Base-by-base conservation (phyloP, 2,113 vertebrate species). In the Aldabrachelys gigantea region DNA sequence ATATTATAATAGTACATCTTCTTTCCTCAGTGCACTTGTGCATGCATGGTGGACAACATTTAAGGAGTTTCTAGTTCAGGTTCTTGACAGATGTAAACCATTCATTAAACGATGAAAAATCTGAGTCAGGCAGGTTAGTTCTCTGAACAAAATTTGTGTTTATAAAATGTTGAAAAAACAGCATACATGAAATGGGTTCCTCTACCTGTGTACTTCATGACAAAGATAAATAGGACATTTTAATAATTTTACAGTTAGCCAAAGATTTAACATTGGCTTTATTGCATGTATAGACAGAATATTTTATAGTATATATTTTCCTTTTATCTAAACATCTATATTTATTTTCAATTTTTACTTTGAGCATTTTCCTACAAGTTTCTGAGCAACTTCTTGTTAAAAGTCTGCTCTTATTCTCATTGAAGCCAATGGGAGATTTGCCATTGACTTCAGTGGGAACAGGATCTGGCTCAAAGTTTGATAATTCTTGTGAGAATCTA, bases 11-110 rank as follows among this genome's bases (percentile, higher is more conserved):
- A 0, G 72, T 59, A 59, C 57, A 3, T 50, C 49, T 57, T 31
- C 29, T 24, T 22, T 57, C 52, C 84, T 2, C 24, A 29, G 27
- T 31, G 27, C 12, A 31, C 31, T 80, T n/a, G 3, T 0, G 0
- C 50, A 10, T 0, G 0, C 86, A 3, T 8, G 29, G 0, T 0
- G 0, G n/a, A 75, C 31, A 69, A 5, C 0, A 0, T 3, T 2
- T 10, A 1, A 0, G 17, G 65, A 22, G 5, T 0, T 0, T 0
- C 8, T 21, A 27, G 0, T 24, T 17, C 0, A 27, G 10, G 0
- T 10, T 41, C 1, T 16, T 78, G 62, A 1, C 4, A 14, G 79
- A 35, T 25, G 22, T 35, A 7, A 82, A 78, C 27, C 5, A 62
- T 31, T 62, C 31, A 62, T 62, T 62, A 62, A 31, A 59, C 12